phyloP scores from a whole-genome alignment of 2,113 vertebrate species.

The Lophius piscatorius region DNA sequence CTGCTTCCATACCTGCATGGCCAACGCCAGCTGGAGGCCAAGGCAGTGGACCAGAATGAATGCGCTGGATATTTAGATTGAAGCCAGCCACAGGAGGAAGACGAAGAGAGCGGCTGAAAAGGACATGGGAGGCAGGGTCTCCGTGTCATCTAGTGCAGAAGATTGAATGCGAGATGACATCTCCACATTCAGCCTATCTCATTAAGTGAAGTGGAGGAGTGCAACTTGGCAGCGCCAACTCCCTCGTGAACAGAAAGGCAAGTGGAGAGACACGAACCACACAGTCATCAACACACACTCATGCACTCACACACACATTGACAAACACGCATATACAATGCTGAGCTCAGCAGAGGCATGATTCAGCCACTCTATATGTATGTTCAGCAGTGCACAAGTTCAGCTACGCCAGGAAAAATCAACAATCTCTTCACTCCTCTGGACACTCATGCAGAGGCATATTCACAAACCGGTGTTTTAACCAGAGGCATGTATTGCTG shows the following conservation, averaged over 20 bases:
- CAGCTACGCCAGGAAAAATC: constrained; percentile 8
- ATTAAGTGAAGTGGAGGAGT: constrained; percentile 66
- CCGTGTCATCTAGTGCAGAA: constrained; percentile 38
- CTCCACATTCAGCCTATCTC: constrained; percentile 51
- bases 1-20: constrained; percentile 41
- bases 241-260: constrained; percentile 43
- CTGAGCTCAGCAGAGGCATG: constrained; percentile 68
- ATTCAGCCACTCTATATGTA: constrained; percentile 36
- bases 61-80: constrained; percentile 45
- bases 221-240: constrained; percentile 51
- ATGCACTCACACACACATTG: constrained; percentile 17
- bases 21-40: constrained; percentile 8
- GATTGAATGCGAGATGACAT: constrained; percentile 66
- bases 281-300: constrained; percentile 37
- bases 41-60: constrained; percentile 21
- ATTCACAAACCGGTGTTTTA: constrained; percentile 10
- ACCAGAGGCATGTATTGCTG: constrained; percentile 19
- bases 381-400: constrained; percentile 29
- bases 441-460: neutral
- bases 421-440: constrained; percentile 11
- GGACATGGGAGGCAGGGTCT: constrained; percentile 3
- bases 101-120: constrained; percentile 7
- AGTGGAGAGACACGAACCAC: constrained; percentile 35
- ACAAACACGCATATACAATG: constrained; percentile 26
- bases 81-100: constrained; percentile 17